These are phyloP conservation scores for Hyles euphorbiae DNA, from an alignment of 1,140 invertebrate genomes.

Conservation along the genomic window DNA sequence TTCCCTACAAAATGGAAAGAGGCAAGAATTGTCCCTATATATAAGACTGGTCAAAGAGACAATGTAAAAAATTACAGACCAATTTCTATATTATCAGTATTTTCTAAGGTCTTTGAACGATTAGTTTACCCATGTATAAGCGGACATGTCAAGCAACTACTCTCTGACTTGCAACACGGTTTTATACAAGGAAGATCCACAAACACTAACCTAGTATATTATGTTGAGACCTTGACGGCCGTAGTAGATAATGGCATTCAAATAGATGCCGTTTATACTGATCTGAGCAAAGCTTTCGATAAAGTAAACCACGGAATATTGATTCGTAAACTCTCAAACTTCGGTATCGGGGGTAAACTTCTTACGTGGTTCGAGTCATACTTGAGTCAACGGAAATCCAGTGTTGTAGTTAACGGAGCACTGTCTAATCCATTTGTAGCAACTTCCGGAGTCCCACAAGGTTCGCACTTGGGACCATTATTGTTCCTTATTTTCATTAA, in stretches of 20 bases:
- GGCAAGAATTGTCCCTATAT: slow-evolving; percentile 24
- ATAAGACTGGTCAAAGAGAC: neutral
- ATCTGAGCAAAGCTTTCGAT: slow-evolving; percentile 12
- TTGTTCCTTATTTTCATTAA: slow-evolving; percentile 12
- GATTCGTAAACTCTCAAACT: slow-evolving; percentile 6
- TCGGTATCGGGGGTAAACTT: slow-evolving; percentile 4
- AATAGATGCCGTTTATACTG: slow-evolving; percentile 3
- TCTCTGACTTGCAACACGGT: too few relatives aligned
- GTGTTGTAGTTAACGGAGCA: neutral
- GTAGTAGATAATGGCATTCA: slow-evolving; percentile 7
- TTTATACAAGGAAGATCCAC: too few relatives aligned
- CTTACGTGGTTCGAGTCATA: slow-evolving; percentile 10
- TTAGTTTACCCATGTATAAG: too few relatives aligned
- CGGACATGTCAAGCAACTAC: too few relatives aligned
- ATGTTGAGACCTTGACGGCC: too few relatives aligned
- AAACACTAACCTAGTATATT: too few relatives aligned
- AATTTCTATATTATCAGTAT: too few relatives aligned
- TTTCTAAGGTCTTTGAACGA: too few relatives aligned
- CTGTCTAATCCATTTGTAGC: neutral
- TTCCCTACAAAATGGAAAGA: slow-evolving; percentile 21
- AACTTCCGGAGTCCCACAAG: slow-evolving; percentile 11
- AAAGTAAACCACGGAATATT: slow-evolving; percentile 9
- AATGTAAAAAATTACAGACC: too few relatives aligned
- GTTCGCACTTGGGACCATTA: slow-evolving; percentile 11
- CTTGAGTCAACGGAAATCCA: neutral